Conservation (phyloP, 2,797 vertebrate genomes). For the Miichthys miiuy region DNA sequence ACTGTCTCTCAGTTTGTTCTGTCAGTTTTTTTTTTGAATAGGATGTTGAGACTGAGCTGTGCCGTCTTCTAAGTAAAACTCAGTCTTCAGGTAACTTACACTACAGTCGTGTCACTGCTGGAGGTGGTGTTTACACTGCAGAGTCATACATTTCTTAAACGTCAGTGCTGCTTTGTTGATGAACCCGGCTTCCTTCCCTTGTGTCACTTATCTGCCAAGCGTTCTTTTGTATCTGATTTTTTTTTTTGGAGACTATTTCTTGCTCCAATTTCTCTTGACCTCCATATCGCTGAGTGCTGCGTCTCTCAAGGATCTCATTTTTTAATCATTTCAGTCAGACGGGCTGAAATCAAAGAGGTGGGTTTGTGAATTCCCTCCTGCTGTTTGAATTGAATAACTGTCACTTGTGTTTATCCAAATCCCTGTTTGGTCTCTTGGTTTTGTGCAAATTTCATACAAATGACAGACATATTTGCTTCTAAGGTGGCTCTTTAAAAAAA, state of each 20-base stretch:
- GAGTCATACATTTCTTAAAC: constrained; percentile 46
- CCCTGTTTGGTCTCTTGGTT: constrained; percentile 19
- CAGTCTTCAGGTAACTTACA: constrained; percentile 47
- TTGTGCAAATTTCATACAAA: constrained; percentile 24
- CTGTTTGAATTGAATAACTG: constrained; percentile 51
- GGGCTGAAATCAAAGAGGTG: constrained; percentile 46
- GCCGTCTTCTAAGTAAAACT: constrained; percentile 32
- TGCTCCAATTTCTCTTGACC: constrained; percentile 60
- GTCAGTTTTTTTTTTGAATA: constrained; percentile 31
- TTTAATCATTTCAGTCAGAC: constrained; percentile 50
- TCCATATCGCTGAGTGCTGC: constrained; percentile 37
- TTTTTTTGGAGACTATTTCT: constrained; percentile 16
- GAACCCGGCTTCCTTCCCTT: constrained; percentile 40
- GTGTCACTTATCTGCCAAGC: constrained; percentile 42
- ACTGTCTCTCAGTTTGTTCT: constrained; percentile 18
- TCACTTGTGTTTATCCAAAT: constrained; percentile 42
- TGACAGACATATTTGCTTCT: constrained; percentile 13
- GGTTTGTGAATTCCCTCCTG: constrained; percentile 57
- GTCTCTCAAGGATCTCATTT: constrained; percentile 56
- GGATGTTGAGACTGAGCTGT: constrained; percentile 17
- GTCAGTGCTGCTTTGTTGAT: constrained; percentile 38
- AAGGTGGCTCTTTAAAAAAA: constrained; percentile 4
- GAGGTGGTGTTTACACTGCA: constrained; percentile 54
- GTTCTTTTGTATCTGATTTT: constrained; percentile 34
- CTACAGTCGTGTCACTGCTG: constrained; percentile 50